Evolutionary conservation across 2,113 vertebrate genomes (phyloP).

Genomic region (Sus scrofa): DNA sequence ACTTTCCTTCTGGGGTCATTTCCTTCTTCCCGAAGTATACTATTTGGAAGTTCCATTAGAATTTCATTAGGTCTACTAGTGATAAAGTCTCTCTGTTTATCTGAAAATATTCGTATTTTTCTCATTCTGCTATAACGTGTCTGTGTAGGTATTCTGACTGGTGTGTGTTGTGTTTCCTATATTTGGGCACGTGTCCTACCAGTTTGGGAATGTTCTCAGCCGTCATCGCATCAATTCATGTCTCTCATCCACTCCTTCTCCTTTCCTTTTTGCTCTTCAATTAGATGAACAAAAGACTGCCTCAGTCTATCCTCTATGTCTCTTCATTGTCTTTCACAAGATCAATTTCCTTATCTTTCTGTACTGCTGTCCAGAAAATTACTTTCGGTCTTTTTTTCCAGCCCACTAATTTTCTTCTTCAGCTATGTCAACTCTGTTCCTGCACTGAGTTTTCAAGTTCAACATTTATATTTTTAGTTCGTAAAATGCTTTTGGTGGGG

Average conservation of each 20-base stretch:
- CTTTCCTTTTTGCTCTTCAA: background rate
- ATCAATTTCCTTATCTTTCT: background rate
- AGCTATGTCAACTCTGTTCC: background rate
- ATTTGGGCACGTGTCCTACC: background rate
- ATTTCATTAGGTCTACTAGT: background rate
- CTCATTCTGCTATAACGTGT: background rate
- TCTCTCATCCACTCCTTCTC: background rate
- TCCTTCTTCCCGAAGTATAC: conserved; percentile 10
- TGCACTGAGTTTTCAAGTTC: background rate
- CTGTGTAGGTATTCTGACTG: background rate
- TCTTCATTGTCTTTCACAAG: background rate
- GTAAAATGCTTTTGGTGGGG: background rate
- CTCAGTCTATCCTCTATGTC: background rate
- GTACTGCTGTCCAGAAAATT: background rate
- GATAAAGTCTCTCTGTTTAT: background rate
- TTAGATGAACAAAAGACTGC: background rate
- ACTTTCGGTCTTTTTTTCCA: background rate
- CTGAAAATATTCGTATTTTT: background rate
- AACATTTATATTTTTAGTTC: conserved; percentile 15
- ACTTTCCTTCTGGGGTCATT: background rate
- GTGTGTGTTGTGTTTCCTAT: background rate
- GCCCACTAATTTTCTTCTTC: conserved; percentile 12
- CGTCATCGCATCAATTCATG: background rate
- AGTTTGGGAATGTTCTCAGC: background rate
- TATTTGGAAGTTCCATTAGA: background rate